Evolutionary conservation across 2,113 vertebrate species (phyloP).

Genomic region (Oncorhynchus gorbuscha): DNA sequence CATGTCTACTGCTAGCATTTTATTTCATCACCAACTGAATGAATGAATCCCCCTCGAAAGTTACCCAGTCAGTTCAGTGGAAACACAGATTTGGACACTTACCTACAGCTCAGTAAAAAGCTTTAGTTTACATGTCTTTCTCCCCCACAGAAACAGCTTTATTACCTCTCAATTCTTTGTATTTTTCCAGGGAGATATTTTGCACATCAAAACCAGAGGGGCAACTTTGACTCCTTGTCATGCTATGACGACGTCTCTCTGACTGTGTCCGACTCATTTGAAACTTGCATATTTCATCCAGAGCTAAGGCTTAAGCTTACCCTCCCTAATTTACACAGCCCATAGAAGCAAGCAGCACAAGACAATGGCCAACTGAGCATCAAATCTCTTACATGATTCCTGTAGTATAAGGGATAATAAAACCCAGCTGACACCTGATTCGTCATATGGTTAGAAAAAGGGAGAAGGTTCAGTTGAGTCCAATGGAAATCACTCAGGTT

Average conservation of each 20-base stretch:
- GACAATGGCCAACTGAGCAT: conserved; percentile 10
- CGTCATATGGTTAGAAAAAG: neutral
- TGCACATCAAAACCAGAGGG: conserved; percentile 68
- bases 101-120: conserved; percentile 26
- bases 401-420: conserved; percentile 19
- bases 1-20: conserved; percentile 43
- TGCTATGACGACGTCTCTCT: conserved; percentile 26
- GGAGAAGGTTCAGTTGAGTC: conserved; percentile 19
- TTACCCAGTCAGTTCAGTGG: conserved; percentile 5
- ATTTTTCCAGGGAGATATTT: conserved; percentile 52
- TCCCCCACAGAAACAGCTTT: neutral
- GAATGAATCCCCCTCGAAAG: conserved; percentile 25
- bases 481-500: conserved; percentile 1
- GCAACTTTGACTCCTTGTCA: conserved; percentile 60
- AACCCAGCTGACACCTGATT: conserved; percentile 1
- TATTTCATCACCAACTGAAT: conserved; percentile 16
- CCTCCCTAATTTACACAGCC: neutral
- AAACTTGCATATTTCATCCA: conserved; percentile 3
- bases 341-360: conserved; percentile 21
- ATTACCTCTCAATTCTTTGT: neutral
- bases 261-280: conserved; percentile 16
- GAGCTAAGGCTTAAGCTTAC: conserved; percentile 5
- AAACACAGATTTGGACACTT: conserved; percentile 20
- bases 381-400: conserved; percentile 41
- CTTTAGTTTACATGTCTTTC: conserved; percentile 11